Conservation (phyloP, 2,113 vertebrate species). For the Mungos mungo region DNA sequence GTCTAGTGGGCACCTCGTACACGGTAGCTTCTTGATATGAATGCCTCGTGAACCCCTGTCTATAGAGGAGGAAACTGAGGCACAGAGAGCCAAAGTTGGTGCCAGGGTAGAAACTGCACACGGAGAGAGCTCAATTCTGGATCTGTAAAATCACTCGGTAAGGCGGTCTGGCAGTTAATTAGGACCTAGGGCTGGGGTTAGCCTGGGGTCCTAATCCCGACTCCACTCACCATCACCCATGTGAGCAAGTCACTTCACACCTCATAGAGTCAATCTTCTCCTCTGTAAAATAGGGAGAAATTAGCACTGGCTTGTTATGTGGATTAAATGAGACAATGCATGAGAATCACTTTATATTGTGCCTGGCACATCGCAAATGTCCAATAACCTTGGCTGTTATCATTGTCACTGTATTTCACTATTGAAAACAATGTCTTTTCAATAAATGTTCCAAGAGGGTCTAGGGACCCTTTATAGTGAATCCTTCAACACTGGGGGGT, state of each 20-base stretch:
- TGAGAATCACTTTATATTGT: not conserved
- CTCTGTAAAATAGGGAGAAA: not conserved
- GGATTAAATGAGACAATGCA: not conserved
- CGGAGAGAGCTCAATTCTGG: not conserved
- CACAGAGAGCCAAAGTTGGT: not conserved
- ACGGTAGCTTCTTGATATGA: rapidly evolving
- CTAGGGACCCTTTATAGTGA: not conserved
- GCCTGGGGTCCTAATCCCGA: not conserved
- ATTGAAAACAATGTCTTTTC: not conserved
- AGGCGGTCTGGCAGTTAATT: not conserved
- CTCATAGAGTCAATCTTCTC: not conserved
- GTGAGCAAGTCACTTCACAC: not conserved
- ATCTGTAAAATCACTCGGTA: rapidly evolving
- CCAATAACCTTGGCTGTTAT: not conserved
- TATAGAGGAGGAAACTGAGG: not conserved
- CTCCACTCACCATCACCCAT: not conserved
- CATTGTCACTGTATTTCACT: not conserved
- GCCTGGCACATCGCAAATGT: not conserved
- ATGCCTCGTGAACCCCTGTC: rapidly evolving
- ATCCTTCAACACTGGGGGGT: not conserved
- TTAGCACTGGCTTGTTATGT: not conserved
- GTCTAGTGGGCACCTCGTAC: rapidly evolving
- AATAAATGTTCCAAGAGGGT: not conserved
- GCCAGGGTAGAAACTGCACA: not conserved
- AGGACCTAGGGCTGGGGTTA: not conserved